A percentile compares a stretch with the other conserved stretches of the same genome.
phyloP scores from a whole-genome alignment of 2,888 invertebrate species.

The Geotrupes spiniger region DNA sequence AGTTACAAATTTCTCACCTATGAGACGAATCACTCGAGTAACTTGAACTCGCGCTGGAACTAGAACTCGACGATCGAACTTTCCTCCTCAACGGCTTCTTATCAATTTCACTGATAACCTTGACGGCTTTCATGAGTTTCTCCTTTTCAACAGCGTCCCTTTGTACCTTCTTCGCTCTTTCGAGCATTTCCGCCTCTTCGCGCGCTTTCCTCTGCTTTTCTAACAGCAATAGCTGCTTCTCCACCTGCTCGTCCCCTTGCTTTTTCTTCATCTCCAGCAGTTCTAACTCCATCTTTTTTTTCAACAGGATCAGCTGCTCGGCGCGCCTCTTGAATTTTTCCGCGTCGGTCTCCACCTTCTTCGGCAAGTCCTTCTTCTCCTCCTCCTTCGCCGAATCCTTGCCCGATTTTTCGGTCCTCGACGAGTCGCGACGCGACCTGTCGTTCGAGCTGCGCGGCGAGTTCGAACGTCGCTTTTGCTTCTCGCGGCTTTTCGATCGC shows the following conservation, averaged over 20 bases:
- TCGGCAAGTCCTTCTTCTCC: conserved; percentile 22
- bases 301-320: conserved; percentile 54
- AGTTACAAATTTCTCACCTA: too few relatives aligned
- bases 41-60: conserved; percentile 27
- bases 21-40: conserved; percentile 20
- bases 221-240: conserved; percentile 35
- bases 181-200: conserved; percentile 50
- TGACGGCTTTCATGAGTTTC: conserved; percentile 48
- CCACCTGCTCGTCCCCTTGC: conserved; percentile 51
- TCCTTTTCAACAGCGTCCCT: conserved; percentile 49
- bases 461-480: conserved; percentile 27
- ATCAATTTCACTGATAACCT: conserved; percentile 46
- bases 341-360: conserved; percentile 38
- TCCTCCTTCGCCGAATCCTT: conserved; percentile 22
- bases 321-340: conserved; percentile 46
- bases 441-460: conserved; percentile 16
- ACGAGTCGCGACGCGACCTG: conserved; percentile 2
- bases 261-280: conserved; percentile 57
- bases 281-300: conserved; percentile 61
- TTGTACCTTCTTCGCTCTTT: conserved; percentile 48
- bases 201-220: conserved; percentile 49
- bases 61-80: conserved; percentile 33
- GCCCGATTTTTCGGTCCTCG: conserved; percentile 7
- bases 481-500: conserved; percentile 49
- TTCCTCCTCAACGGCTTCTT: conserved; percentile 33